phyloP scores from a whole-genome alignment of 2,888 invertebrate species.

The Cetonia aurata region DNA sequence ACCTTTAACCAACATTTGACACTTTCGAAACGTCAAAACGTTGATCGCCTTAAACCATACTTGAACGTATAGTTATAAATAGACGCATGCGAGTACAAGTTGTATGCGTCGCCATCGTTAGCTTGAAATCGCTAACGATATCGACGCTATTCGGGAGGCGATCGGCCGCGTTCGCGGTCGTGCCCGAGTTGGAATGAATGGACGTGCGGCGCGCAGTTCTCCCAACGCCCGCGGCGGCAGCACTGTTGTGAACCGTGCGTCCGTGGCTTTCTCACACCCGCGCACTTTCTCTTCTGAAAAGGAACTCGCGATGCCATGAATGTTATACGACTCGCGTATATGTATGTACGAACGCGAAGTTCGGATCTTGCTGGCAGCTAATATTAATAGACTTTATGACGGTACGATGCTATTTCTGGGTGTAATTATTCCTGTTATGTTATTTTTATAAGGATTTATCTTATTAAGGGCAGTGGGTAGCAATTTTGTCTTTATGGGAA shows the following conservation, averaged over 20 bases:
- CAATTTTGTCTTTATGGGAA: too few species aligned
- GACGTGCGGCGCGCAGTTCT: conserved; percentile 45
- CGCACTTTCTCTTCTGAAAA: conserved; percentile 48
- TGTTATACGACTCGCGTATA: too few species aligned
- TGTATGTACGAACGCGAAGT: too few species aligned
- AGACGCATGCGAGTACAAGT: conserved; percentile 62
- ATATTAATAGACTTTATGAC: too few species aligned
- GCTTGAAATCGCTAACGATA: conserved; percentile 52
- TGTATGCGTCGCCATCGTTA: conserved; percentile 62
- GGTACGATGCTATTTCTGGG: too few species aligned
- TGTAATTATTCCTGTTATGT: too few species aligned
- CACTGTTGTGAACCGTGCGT: conserved; percentile 53
- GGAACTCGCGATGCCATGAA: not conserved
- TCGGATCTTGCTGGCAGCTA: too few species aligned
- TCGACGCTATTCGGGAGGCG: conserved; percentile 5
- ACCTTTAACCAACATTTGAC: conserved; percentile 17
- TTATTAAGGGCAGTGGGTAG: too few species aligned
- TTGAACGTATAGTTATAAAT: too few species aligned
- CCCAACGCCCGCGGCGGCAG: conserved; percentile 51
- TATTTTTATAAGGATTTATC: too few species aligned
- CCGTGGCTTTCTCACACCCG: conserved; percentile 53
- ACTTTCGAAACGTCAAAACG: conserved; percentile 6
- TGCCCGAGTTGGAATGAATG: conserved; percentile 43
- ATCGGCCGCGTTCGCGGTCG: conserved; percentile 5
- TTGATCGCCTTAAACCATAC: conserved; percentile 13